Evolutionary conservation across 2,888 invertebrate genomes (phyloP).

Genomic region (Synergus umbraculus): DNA sequence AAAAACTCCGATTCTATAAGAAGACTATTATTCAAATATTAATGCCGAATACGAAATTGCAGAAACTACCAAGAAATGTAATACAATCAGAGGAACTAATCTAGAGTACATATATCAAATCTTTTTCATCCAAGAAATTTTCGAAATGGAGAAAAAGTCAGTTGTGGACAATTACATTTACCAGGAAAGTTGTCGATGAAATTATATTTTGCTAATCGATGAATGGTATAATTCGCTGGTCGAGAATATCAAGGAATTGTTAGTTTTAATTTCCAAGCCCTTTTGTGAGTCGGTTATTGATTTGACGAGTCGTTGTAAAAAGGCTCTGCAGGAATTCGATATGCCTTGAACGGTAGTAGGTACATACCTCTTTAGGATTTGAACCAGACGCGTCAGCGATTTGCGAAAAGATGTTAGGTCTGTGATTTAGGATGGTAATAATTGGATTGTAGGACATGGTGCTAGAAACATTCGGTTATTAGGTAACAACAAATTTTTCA

Average conservation of each 20-base stretch:
- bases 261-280: slow-evolving; percentile 13
- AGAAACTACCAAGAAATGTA: slow-evolving; percentile 38
- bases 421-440: slow-evolving; percentile 59
- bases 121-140: slow-evolving; percentile 43
- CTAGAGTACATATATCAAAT: slow-evolving; percentile 39
- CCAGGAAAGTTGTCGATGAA: slow-evolving; percentile 53
- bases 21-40: not conserved
- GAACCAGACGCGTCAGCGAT: slow-evolving; percentile 54
- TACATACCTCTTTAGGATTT: slow-evolving; percentile 62
- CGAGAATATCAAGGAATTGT: slow-evolving; percentile 46
- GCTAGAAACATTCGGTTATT: slow-evolving; percentile 55
- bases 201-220: slow-evolving; percentile 66
- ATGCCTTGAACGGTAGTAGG: slow-evolving; percentile 61
- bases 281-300: slow-evolving; percentile 2
- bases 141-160: not conserved
- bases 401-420: slow-evolving; percentile 59
- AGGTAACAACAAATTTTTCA: slow-evolving; percentile 18
- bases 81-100: slow-evolving; percentile 49
- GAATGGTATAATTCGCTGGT: slow-evolving; percentile 53
- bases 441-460: slow-evolving; percentile 57
- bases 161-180: slow-evolving; percentile 42
- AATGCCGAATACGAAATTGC: not conserved
- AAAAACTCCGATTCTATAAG: not conserved
- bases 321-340: slow-evolving; percentile 37
- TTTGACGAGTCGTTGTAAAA: slow-evolving; percentile 13